These are phyloP conservation scores for Cephalopterus ornatus DNA, from an alignment of 2,113 vertebrate species.

Conservation along the genomic window DNA sequence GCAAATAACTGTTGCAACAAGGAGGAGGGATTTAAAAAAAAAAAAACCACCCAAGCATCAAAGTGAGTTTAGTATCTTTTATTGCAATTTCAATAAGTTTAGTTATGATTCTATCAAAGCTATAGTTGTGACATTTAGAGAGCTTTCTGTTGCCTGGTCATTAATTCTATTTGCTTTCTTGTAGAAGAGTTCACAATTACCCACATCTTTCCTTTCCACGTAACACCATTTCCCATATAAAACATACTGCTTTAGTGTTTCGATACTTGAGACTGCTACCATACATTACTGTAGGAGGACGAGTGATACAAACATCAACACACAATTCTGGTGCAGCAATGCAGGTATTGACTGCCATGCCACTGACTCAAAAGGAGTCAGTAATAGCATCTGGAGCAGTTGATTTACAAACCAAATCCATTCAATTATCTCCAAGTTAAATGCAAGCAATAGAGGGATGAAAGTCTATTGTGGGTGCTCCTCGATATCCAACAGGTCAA, in stretches of 20 bases:
- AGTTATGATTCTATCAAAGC: not conserved
- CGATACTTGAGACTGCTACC: not conserved
- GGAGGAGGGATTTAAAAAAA: too few relatives aligned
- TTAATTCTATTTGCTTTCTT: not conserved
- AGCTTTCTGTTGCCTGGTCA: not conserved
- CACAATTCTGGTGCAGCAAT: not conserved
- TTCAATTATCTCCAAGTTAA: not conserved
- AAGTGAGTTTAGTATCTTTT: not conserved
- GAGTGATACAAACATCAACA: fast-evolving
- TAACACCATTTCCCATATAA: not conserved
- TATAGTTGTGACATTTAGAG: not conserved
- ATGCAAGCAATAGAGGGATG: not conserved
- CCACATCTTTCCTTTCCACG: not conserved
- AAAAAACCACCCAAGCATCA: too few relatives aligned
- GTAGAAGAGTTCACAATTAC: not conserved
- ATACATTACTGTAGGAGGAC: fast-evolving
- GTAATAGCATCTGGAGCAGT: not conserved
- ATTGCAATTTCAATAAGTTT: not conserved
- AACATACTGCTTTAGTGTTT: not conserved
- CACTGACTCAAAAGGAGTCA: not conserved
- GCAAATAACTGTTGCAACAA: not conserved
- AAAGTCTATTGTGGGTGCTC: not conserved
- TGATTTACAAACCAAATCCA: not conserved
- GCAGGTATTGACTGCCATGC: not conserved
- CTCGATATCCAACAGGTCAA: fast-evolving